Evolutionary conservation across 37 sponge, comb jelly and placozoan species (phyloP).

Genomic region (Trichoplax adhaerens): DNA sequence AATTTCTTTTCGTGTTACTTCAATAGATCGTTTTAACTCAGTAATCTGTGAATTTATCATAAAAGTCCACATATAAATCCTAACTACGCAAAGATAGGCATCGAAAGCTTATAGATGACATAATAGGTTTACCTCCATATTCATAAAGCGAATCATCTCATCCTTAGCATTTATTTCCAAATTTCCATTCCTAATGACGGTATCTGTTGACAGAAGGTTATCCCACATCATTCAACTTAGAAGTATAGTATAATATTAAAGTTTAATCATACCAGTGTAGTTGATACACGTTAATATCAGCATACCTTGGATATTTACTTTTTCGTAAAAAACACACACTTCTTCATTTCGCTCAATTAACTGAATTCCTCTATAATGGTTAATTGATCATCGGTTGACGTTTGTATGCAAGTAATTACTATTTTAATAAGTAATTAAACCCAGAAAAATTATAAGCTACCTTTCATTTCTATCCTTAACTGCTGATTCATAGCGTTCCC

Average conservation of each 20-base stretch:
- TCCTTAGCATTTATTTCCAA: conserved; percentile 56
- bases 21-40: conserved; percentile 39
- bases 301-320: conserved; percentile 61
- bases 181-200: conserved; percentile 47
- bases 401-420: too few relatives aligned
- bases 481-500: conserved; percentile 58
- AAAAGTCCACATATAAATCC: too few relatives aligned
- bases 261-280: too few relatives aligned
- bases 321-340: conserved; percentile 90
- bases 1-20: conserved; percentile 29
- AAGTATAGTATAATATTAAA: too few relatives aligned
- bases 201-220: conserved; percentile 14
- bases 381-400: too few relatives aligned
- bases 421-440: too few relatives aligned
- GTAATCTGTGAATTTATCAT: neutral
- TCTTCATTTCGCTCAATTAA: conserved; percentile 98
- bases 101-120: too few relatives aligned
- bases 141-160: conserved; percentile 66
- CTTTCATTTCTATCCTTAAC: conserved; percentile 84
- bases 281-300: too few relatives aligned
- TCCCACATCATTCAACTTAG: too few relatives aligned
- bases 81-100: too few relatives aligned
- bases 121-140: conserved; percentile 45
- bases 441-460: too few relatives aligned
- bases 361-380: conserved; percentile 39